Conservation (phyloP, 1,140 invertebrate genomes). For the Lasioglossum albipes region DNA sequence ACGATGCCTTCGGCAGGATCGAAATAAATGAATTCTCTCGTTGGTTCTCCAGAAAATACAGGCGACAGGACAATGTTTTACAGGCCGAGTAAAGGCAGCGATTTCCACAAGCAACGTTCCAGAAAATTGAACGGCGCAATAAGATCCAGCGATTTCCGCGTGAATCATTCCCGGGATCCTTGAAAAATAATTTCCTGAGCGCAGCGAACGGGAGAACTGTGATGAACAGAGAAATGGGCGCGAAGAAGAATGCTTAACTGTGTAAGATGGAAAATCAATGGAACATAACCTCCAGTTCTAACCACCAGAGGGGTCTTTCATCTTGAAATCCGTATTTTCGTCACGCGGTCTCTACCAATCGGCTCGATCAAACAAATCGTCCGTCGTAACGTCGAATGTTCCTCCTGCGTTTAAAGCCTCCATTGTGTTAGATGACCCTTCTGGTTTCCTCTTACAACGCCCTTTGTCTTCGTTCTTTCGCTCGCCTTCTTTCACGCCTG, state of each 20-base stretch:
- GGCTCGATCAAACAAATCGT: neutral
- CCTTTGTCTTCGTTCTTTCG: too few relatives aligned
- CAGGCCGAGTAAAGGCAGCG: too few relatives aligned
- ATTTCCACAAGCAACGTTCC: too few relatives aligned
- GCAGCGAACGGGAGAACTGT: neutral
- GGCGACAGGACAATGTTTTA: too few relatives aligned
- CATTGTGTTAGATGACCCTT: too few relatives aligned
- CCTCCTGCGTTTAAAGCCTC: neutral
- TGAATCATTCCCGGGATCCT: neutral
- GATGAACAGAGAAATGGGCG: neutral
- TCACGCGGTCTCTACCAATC: neutral
- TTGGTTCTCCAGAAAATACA: too few relatives aligned
- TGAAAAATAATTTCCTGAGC: neutral
- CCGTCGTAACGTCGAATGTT: neutral
- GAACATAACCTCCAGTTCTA: neutral
- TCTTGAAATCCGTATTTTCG: neutral
- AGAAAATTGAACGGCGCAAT: too few relatives aligned
- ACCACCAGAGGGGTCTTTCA: constrained; percentile 6
- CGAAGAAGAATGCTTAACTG: neutral
- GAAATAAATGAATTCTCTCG: too few relatives aligned
- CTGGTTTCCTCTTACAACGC: too few relatives aligned
- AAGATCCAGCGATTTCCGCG: neutral
- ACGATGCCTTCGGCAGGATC: too few relatives aligned
- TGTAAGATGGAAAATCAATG: constrained; percentile 9
- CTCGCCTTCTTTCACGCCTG: neutral